Percentiles rank a stretch among this genome's conserved stretches.
These are phyloP conservation scores for Thalassaphorura encarpata DNA, from an alignment of 1,140 invertebrate species.

Conservation along the genomic window DNA sequence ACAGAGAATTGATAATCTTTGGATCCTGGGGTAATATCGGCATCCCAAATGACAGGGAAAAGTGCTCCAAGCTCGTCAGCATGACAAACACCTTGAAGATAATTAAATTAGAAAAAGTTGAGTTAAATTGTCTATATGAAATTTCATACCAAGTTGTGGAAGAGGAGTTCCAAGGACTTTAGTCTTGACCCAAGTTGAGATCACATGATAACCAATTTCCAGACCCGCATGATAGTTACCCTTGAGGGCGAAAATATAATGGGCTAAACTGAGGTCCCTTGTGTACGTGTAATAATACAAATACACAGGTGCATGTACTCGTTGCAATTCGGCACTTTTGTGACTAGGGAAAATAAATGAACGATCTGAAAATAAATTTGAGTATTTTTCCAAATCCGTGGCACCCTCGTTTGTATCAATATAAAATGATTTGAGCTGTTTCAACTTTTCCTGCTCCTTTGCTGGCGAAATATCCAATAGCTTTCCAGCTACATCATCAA, in stretches of 20 bases:
- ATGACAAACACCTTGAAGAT: too few species aligned
- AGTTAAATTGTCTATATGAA: too few species aligned
- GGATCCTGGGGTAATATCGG: not conserved
- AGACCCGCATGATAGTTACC: not conserved
- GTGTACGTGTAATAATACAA: constrained; percentile 18
- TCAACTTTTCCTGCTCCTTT: not conserved
- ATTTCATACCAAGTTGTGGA: too few species aligned
- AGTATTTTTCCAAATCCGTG: constrained; percentile 4
- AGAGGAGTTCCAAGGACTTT: constrained; percentile 5
- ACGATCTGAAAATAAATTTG: constrained; percentile 7
- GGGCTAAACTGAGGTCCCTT: not conserved
- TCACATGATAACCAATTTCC: not conserved
- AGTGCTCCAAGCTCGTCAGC: not conserved
- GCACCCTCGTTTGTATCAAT: not conserved
- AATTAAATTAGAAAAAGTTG: too few species aligned
- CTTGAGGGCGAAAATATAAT: not conserved
- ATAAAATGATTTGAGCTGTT: not conserved
- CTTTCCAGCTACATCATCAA: not conserved
- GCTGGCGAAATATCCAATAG: constrained; percentile 6
- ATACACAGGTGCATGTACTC: constrained; percentile 5
- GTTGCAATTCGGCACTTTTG: not conserved
- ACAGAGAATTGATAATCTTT: constrained; percentile 11
- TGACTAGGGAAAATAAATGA: not conserved
- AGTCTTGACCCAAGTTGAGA: not conserved
- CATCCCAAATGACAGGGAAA: not conserved